Percentiles rank a stretch among this genome's conserved stretches.
These are phyloP conservation scores for Pachycephus smyrnensis DNA, from an alignment of 2,888 invertebrate species.

Conservation along the genomic window DNA sequence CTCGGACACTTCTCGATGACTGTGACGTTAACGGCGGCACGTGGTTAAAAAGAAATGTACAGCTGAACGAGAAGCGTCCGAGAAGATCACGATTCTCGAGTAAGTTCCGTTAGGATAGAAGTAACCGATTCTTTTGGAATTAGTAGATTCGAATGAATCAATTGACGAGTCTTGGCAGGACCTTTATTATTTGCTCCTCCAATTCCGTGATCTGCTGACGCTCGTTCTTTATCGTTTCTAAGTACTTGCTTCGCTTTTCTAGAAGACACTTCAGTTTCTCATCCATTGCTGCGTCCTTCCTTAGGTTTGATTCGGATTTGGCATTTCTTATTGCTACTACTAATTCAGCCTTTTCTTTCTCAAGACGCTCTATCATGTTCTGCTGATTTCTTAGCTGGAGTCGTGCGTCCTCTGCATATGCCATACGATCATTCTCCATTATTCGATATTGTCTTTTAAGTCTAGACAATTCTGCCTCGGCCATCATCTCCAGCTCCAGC, in stretches of 20 bases:
- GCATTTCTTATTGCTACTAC: constrained; percentile 72
- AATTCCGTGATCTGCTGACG: constrained; percentile 69
- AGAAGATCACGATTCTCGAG: background rate
- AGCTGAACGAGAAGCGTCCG: background rate
- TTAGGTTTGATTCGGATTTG: constrained; percentile 71
- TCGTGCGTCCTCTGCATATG: constrained; percentile 78
- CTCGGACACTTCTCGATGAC: background rate
- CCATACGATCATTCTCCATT: constrained; percentile 83
- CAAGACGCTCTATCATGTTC: constrained; percentile 73
- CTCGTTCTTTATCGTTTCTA: constrained; percentile 69
- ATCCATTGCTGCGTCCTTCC: constrained; percentile 70
- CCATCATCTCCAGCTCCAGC: constrained; percentile 81
- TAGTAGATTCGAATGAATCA: background rate
- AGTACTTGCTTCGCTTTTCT: constrained; percentile 70
- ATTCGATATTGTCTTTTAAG: constrained; percentile 85
- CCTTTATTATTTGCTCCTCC: constrained; percentile 70
- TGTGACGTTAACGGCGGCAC: background rate
- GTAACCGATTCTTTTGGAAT: background rate
- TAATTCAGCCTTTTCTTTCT: constrained; percentile 74
- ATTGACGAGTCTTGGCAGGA: constrained; percentile 35
- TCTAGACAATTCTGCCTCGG: constrained; percentile 82
- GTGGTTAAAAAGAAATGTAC: background rate
- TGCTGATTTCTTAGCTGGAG: constrained; percentile 75
- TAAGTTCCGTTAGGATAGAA: background rate
- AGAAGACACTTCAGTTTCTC: constrained; percentile 71